A percentile compares a stretch with the other conserved stretches of the same genome.
Evolutionary conservation across 2,888 invertebrate species (phyloP).

Genomic region (Leptinotarsa tumamoca): DNA sequence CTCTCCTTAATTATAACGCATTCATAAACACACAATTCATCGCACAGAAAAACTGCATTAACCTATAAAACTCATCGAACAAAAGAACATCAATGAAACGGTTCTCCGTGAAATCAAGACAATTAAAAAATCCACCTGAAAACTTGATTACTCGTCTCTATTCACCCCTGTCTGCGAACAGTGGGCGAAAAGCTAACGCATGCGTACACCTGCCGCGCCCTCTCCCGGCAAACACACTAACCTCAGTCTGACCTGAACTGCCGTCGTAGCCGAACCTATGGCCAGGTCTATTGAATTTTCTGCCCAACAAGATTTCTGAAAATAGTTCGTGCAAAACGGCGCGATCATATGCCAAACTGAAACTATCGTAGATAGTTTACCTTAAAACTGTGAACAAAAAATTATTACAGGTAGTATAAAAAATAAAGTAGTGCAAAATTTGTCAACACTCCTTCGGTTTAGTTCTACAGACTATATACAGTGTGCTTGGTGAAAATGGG

Average conservation of each 20-base stretch:
- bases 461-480: slow-evolving; percentile 31
- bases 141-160: slow-evolving; percentile 58
- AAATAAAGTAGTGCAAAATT: slow-evolving; percentile 34
- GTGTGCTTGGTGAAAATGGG: slow-evolving; percentile 70
- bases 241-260: slow-evolving; percentile 64
- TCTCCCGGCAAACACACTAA: slow-evolving; percentile 61
- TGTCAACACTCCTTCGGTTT: slow-evolving; percentile 28
- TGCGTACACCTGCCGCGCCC: slow-evolving; percentile 56
- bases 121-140: slow-evolving; percentile 56
- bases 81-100: slow-evolving; percentile 42
- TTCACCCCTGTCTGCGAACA: slow-evolving; percentile 49
- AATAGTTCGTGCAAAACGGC: slow-evolving; percentile 41
- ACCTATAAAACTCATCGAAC: slow-evolving; percentile 47
- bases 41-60: slow-evolving; percentile 28
- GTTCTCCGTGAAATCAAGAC: slow-evolving; percentile 43
- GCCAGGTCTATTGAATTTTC: slow-evolving; percentile 50
- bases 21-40: slow-evolving; percentile 19
- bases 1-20: neutral
- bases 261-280: slow-evolving; percentile 53
- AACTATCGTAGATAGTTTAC: slow-evolving; percentile 33
- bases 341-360: slow-evolving; percentile 43
- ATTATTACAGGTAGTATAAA: slow-evolving; percentile 19
- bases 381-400: slow-evolving; percentile 23
- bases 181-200: slow-evolving; percentile 53
- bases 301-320: slow-evolving; percentile 39